These are phyloP conservation scores for Procavia capensis DNA, from an alignment of 2,113 vertebrate species.

Conservation along the genomic window DNA sequence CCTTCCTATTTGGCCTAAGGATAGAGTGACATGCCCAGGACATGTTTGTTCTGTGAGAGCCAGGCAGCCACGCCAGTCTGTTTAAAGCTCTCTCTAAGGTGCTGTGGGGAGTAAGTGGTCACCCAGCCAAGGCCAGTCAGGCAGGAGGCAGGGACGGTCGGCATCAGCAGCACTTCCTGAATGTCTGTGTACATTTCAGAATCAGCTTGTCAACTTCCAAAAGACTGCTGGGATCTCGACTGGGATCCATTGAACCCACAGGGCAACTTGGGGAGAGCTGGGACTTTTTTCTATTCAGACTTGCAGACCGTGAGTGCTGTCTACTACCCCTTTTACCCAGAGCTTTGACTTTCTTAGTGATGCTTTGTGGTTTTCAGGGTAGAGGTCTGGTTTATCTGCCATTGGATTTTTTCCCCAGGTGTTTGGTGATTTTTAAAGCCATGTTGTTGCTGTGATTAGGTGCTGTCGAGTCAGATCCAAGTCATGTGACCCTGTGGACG, in stretches of 20 bases:
- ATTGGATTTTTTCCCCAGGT: no score
- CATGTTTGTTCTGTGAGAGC: background rate
- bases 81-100: background rate
- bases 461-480: no score
- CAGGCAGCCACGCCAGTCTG: rapidly evolving
- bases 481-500: no score
- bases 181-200: no score
- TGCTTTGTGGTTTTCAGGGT: background rate
- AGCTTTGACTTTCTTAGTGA: background rate
- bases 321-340: rapidly evolving
- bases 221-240: no score
- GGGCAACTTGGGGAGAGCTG: background rate
- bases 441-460: no score
- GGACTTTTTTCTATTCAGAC: no score
- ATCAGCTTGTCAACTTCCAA: background rate
- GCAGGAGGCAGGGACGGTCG: rapidly evolving
- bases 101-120: no score
- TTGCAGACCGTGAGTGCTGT: rapidly evolving
- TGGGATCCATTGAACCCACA: no score
- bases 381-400: background rate
- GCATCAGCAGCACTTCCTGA: no score
- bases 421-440: background rate
- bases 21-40: no score
- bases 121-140: background rate
- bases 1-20: rapidly evolving